Conservation (phyloP, 2,888 invertebrate genomes). For the Parochlus steinenii region DNA sequence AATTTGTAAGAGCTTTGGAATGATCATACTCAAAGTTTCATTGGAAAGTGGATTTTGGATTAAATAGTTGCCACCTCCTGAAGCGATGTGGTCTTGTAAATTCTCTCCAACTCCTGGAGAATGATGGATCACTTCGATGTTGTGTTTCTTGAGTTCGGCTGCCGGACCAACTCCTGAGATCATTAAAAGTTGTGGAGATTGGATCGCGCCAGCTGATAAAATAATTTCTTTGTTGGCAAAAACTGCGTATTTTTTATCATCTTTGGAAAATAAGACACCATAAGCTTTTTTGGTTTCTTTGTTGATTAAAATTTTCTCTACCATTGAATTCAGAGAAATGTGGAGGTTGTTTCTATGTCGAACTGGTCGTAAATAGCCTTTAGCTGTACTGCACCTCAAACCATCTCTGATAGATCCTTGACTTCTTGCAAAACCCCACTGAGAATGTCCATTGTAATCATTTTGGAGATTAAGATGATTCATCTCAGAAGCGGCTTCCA, state of each 20-base stretch:
- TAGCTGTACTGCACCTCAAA: slow-evolving; percentile 66
- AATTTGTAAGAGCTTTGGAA: slow-evolving; percentile 44
- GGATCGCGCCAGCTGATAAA: slow-evolving; percentile 67
- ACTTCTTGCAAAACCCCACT: slow-evolving; percentile 60
- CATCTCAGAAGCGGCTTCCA: slow-evolving; percentile 50
- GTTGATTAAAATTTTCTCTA: slow-evolving; percentile 49
- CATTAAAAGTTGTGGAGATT: slow-evolving; percentile 74
- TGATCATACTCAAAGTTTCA: slow-evolving; percentile 47
- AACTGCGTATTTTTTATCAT: slow-evolving; percentile 32
- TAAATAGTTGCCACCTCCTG: slow-evolving; percentile 59
- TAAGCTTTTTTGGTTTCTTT: slow-evolving; percentile 39
- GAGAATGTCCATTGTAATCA: slow-evolving; percentile 63
- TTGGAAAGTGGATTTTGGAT: slow-evolving; percentile 42
- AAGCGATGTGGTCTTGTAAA: slow-evolving; percentile 67
- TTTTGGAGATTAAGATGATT: slow-evolving; percentile 41
- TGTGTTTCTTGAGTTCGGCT: slow-evolving; percentile 40
- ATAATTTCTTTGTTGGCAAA: slow-evolving; percentile 61
- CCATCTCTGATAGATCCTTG: slow-evolving; percentile 66
- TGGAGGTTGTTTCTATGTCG: slow-evolving; percentile 54
- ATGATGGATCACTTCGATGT: slow-evolving; percentile 41
- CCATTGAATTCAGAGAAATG: slow-evolving; percentile 48
- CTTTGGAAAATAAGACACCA: slow-evolving; percentile 43
- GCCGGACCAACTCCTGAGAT: slow-evolving; percentile 65
- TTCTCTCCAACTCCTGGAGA: slow-evolving; percentile 62
- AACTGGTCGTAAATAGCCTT: slow-evolving; percentile 57